These are phyloP conservation scores for Oikopleura dioica DNA, from an alignment of 23 tunicate genomes.

Conservation along the genomic window DNA sequence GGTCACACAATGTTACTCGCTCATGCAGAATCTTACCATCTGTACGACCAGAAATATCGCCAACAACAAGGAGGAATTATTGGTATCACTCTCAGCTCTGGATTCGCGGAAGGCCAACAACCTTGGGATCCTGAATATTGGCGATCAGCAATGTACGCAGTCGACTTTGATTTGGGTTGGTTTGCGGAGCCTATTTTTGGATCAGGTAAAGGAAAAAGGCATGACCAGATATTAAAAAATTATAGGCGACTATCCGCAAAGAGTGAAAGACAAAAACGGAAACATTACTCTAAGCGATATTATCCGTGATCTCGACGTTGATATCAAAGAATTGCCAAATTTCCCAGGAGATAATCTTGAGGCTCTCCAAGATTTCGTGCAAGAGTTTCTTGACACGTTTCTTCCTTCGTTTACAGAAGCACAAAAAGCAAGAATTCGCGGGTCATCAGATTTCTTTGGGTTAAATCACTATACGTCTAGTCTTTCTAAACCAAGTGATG, in stretches of 20 bases:
- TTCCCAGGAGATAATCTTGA: too few relatives aligned
- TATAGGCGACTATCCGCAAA: constrained; percentile 77
- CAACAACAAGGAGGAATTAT: constrained; percentile 35
- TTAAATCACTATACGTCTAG: constrained; percentile 88
- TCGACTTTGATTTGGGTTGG: constrained; percentile 69
- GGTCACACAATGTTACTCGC: constrained; percentile 73
- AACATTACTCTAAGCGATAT: constrained; percentile 8
- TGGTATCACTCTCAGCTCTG: constrained; percentile 47
- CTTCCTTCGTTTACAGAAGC: constrained; percentile 57
- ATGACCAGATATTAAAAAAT: too few relatives aligned
- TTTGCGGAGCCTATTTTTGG: constrained; percentile 81
- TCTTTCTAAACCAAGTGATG: constrained; percentile 10
- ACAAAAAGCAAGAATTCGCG: constrained; percentile 40
- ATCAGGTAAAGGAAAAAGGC: too few relatives aligned
- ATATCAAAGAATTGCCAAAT: too few relatives aligned
- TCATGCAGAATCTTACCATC: constrained; percentile 58
- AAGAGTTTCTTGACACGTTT: constrained; percentile 23
- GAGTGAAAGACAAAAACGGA: constrained; percentile 55
- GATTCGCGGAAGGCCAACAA: neutral
- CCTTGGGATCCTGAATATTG: neutral
- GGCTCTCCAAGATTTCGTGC: too few relatives aligned
- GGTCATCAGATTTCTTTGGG: constrained; percentile 85
- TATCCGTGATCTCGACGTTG: neutral
- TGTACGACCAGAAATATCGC: constrained; percentile 49
- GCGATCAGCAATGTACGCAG: neutral